phyloP scores from a whole-genome alignment of 2,888 invertebrate species.

The Coelinius sp. region DNA sequence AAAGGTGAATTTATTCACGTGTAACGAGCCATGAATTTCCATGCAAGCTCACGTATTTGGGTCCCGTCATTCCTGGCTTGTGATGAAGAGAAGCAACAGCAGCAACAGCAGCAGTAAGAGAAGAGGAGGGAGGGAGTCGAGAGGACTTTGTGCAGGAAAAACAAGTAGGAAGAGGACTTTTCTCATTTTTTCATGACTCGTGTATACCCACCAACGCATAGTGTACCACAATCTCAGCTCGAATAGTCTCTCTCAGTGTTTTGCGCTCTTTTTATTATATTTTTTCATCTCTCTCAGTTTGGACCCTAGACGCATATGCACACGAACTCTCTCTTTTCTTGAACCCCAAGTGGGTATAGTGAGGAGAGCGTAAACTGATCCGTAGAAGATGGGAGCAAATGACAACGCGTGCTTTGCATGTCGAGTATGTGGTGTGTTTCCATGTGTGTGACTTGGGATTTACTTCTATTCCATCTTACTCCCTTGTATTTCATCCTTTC shows the following conservation, averaged over 20 bases:
- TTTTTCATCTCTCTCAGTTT: not conserved
- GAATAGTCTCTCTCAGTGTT: constrained; percentile 13
- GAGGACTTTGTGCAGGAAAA: constrained; percentile 32
- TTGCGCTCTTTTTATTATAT: not conserved
- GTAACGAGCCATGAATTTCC: constrained; percentile 41
- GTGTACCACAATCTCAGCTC: constrained; percentile 17
- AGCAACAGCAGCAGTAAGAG: too few relatives aligned
- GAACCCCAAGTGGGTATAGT: constrained; percentile 1
- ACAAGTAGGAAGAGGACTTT: not conserved
- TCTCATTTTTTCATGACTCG: constrained; percentile 37
- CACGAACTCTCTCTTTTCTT: not conserved
- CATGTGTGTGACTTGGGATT: constrained; percentile 42
- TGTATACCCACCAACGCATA: constrained; percentile 16
- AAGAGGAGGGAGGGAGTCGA: constrained; percentile 27
- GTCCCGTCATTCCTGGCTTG: constrained; percentile 30
- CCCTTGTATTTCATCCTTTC: not conserved
- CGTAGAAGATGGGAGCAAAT: constrained; percentile 62
- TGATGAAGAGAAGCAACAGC: constrained; percentile 1
- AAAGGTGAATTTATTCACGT: constrained; percentile 39
- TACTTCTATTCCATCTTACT: constrained; percentile 32
- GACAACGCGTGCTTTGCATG: constrained; percentile 66
- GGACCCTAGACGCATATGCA: not conserved
- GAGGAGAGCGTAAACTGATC: constrained; percentile 55
- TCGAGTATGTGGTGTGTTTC: constrained; percentile 53
- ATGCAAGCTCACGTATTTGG: constrained; percentile 40